Conservation (phyloP, 2,888 invertebrate species). For the Chrysomela aeneicollis region DNA sequence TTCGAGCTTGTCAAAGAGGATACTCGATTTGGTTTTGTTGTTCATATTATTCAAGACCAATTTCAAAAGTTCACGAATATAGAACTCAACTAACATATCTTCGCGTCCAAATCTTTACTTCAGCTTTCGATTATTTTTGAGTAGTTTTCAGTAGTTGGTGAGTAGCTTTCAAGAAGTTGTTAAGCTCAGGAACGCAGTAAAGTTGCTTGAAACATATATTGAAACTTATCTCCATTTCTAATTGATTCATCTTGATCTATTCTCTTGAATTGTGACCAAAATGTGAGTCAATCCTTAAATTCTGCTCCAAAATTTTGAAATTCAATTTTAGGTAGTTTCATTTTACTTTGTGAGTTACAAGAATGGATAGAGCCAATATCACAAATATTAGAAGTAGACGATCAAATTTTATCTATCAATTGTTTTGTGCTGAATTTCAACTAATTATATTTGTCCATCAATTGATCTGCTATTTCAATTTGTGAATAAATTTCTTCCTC, state of each 20-base stretch:
- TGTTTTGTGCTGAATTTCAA: not conserved
- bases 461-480: constrained; percentile 3
- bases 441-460: not conserved
- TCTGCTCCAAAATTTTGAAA: constrained; percentile 8
- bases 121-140: not conserved
- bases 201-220: not conserved
- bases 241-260: not conserved
- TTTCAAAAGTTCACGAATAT: constrained; percentile 7
- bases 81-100: constrained; percentile 9
- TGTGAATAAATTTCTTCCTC: not conserved
- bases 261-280: too few relatives aligned
- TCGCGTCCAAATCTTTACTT: too few relatives aligned
- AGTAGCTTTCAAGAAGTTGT: too few relatives aligned
- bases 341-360: constrained; percentile 1
- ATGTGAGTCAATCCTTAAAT: not conserved
- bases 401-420: not conserved
- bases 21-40: not conserved
- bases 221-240: constrained; percentile 8
- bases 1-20: too few relatives aligned
- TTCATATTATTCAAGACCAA: not conserved
- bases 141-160: too few relatives aligned
- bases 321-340: not conserved
- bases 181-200: too few relatives aligned
- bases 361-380: not conserved
- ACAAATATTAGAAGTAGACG: not conserved